Percentiles rank a stretch among this genome's conserved stretches.
Evolutionary conservation across 2,797 vertebrate species (phyloP).

Genomic region (Morus bassanus): DNA sequence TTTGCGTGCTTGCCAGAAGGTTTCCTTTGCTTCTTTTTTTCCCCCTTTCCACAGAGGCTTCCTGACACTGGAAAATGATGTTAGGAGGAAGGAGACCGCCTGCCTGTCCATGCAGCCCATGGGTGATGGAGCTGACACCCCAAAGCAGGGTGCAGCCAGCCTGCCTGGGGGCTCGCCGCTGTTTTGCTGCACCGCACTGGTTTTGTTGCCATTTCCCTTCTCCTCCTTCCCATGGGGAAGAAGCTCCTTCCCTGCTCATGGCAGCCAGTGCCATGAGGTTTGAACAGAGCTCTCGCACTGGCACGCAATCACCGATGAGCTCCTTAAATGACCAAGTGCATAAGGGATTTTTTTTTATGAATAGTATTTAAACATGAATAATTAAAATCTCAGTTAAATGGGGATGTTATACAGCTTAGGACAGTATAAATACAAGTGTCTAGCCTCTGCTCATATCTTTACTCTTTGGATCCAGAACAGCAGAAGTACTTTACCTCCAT

Average conservation of each 20-base stretch:
- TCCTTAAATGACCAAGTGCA: not conserved
- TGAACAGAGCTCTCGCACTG: fast-evolving
- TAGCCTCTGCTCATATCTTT: not conserved
- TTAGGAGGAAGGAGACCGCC: not conserved
- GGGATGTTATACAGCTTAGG: not conserved
- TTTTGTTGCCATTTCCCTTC: not conserved
- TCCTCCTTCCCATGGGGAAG: not conserved
- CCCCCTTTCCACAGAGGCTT: not conserved
- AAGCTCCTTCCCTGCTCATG: fast-evolving
- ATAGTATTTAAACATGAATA: slow-evolving; percentile 1
- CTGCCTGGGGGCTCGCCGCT: not conserved
- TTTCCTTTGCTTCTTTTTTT: not conserved
- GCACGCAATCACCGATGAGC: not conserved
- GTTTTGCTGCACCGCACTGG: not conserved
- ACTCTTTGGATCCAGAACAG: not conserved
- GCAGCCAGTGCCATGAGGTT: not conserved
- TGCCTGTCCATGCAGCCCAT: fast-evolving
- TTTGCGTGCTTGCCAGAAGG: not conserved
- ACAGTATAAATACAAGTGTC: not conserved
- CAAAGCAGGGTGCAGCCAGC: not conserved
- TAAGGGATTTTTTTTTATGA: not conserved
- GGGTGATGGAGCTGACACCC: not conserved
- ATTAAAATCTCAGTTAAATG: slow-evolving; percentile 11
- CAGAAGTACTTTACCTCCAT: not conserved
- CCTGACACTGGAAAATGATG: not conserved